These are phyloP conservation scores for Athalia cordata DNA, from an alignment of 2,888 invertebrate species.

Conservation along the genomic window DNA sequence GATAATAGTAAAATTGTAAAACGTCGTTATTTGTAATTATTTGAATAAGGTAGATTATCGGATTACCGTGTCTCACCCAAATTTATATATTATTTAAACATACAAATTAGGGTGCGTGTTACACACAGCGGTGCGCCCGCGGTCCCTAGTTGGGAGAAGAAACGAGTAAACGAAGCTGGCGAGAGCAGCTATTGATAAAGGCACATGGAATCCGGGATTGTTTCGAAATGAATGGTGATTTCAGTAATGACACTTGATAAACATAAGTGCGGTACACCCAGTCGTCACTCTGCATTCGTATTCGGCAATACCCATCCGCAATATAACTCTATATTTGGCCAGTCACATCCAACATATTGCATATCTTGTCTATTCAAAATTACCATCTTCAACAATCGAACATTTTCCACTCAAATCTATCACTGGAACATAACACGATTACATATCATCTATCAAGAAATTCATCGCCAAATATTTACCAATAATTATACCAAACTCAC, in stretches of 20 bases:
- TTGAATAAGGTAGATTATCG: slow-evolving; percentile 46
- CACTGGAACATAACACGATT: slow-evolving; percentile 22
- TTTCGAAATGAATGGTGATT: slow-evolving; percentile 66
- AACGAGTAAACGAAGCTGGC: slow-evolving; percentile 65
- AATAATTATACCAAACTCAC: slow-evolving; percentile 32
- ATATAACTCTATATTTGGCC: slow-evolving; percentile 72
- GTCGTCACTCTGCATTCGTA: slow-evolving; percentile 58
- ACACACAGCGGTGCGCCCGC: slow-evolving; percentile 56
- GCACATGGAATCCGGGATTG: slow-evolving; percentile 76
- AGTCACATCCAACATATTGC: slow-evolving; percentile 72
- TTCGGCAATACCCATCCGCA: slow-evolving; percentile 64
- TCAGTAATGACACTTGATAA: slow-evolving; percentile 64
- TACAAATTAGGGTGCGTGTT: slow-evolving; percentile 53
- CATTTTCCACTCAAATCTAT: slow-evolving; percentile 23
- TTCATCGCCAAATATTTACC: background rate
- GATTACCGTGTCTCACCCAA: slow-evolving; percentile 43
- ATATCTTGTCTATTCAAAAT: slow-evolving; percentile 62
- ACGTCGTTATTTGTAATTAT: slow-evolving; percentile 43
- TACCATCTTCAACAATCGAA: slow-evolving; percentile 25
- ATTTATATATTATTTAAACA: slow-evolving; percentile 16
- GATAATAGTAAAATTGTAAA: slow-evolving; percentile 58
- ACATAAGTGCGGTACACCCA: slow-evolving; percentile 63
- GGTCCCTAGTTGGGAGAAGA: slow-evolving; percentile 59
- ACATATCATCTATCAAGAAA: background rate
- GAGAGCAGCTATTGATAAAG: slow-evolving; percentile 68